Conservation (phyloP, 2,888 invertebrate genomes). For the Aphodius sticticus region DNA sequence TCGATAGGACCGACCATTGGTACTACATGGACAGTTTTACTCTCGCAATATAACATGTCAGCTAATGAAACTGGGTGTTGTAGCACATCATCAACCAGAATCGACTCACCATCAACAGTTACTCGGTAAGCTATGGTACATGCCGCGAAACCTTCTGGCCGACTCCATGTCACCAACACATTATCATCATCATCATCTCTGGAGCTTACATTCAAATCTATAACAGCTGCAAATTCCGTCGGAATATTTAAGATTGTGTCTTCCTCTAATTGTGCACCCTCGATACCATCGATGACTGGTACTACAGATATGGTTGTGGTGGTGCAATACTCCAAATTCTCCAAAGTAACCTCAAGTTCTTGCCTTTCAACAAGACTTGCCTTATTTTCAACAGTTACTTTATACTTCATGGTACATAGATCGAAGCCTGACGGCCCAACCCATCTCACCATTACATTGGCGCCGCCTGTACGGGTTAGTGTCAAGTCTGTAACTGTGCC, state of each 20-base stretch:
- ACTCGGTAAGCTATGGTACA: not conserved
- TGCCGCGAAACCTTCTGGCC: not conserved
- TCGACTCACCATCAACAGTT: not conserved
- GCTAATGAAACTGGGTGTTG: too few relatives aligned
- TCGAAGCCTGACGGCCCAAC: not conserved
- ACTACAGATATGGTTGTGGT: not conserved
- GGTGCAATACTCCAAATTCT: not conserved
- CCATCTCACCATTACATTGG: not conserved
- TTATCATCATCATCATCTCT: not conserved
- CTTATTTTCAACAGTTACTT: not conserved
- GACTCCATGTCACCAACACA: not conserved
- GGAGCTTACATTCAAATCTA: not conserved
- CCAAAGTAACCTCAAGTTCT: not conserved
- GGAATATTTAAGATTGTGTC: not conserved
- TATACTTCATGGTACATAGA: not conserved
- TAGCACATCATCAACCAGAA: too few relatives aligned
- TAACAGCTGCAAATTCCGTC: not conserved
- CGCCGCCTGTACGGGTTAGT: not conserved
- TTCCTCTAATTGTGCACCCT: not conserved
- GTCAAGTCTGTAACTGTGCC: not conserved
- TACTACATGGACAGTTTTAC: too few relatives aligned
- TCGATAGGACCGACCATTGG: too few relatives aligned
- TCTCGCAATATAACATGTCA: too few relatives aligned
- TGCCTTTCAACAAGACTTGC: not conserved
- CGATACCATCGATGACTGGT: not conserved